A percentile compares a stretch with the other conserved stretches of the same genome.
Conservation (phyloP, 2,113 vertebrate genomes). For the Callospermophilus lateralis region DNA sequence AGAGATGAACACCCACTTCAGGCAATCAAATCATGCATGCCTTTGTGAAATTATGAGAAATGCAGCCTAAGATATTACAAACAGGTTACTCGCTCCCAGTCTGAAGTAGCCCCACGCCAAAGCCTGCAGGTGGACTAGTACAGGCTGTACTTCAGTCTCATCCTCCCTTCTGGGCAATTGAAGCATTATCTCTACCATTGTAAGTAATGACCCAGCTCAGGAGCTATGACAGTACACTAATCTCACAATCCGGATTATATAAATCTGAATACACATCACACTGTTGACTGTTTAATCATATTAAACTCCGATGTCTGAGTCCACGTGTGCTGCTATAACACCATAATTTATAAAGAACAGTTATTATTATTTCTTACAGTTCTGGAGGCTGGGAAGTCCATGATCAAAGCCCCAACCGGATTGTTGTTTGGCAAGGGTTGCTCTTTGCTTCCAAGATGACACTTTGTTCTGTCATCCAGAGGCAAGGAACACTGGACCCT, state of each 20-base stretch:
- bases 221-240: background rate
- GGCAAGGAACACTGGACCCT: background rate
- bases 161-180: background rate
- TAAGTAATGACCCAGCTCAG: background rate
- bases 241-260: background rate
- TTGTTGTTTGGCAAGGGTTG: no score
- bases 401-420: background rate
- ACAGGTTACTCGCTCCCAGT: background rate
- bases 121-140: background rate
- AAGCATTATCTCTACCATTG: background rate
- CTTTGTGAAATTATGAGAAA: background rate
- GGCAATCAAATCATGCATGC: background rate
- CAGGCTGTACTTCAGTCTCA: background rate
- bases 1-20: background rate
- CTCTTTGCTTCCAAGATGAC: background rate
- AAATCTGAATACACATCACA: background rate
- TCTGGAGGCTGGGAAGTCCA: background rate
- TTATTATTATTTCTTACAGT: background rate
- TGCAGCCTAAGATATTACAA: background rate
- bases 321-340: background rate
- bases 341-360: background rate
- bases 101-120: background rate
- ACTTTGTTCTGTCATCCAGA: background rate
- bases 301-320: background rate
- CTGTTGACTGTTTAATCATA: background rate